A percentile compares a stretch with the other conserved stretches of the same genome.
phyloP scores from a whole-genome alignment of 2,797 vertebrate genomes.

The Eulemur mongoz region DNA sequence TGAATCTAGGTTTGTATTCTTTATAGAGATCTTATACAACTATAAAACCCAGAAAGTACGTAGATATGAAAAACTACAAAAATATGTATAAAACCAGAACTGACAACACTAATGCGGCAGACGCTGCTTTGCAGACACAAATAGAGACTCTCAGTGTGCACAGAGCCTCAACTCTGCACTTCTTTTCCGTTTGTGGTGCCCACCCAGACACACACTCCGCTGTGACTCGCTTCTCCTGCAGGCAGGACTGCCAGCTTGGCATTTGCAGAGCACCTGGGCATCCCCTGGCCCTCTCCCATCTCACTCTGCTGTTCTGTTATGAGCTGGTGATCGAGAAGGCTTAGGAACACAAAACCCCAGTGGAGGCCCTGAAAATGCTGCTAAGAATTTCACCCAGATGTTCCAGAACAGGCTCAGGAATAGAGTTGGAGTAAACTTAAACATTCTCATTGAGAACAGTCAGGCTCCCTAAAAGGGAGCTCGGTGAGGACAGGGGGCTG shows the following conservation, averaged over 20 bases:
- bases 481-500: too few species aligned
- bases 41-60: neutral
- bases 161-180: neutral
- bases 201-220: neutral
- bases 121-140: neutral
- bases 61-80: neutral
- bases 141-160: neutral
- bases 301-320: neutral
- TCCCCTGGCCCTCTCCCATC: neutral
- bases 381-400: neutral
- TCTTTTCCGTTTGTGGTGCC: neutral
- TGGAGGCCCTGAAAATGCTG: neutral
- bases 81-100: neutral
- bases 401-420: neutral
- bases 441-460: neutral
- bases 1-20: neutral
- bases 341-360: neutral
- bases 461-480: neutral
- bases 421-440: neutral
- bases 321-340: neutral
- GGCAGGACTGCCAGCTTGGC: neutral
- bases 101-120: neutral
- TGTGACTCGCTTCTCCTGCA: neutral
- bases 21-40: neutral
- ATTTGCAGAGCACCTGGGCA: neutral